Evolutionary conservation across 2,888 invertebrate genomes (phyloP).

Genomic region (Eupithecia subumbrata): DNA sequence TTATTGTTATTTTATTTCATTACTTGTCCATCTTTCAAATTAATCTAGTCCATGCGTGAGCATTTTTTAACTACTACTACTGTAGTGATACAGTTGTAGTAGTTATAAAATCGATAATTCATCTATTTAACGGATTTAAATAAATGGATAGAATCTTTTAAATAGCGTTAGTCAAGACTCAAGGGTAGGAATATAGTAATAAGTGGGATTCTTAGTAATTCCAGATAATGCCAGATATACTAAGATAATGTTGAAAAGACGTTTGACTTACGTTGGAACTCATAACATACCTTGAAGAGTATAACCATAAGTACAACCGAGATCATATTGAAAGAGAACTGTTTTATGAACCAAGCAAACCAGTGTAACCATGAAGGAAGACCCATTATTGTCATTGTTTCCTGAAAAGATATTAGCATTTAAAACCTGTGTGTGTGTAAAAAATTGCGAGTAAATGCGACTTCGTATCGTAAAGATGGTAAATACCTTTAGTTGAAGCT

Average conservation of each 20-base stretch:
- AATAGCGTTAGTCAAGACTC: not conserved
- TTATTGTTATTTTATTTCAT: not conserved
- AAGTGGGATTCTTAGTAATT: not conserved
- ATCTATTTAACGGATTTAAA: not conserved
- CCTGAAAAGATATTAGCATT: constrained; percentile 78
- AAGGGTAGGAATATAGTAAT: not conserved
- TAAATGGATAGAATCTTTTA: no score
- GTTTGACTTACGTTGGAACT: not conserved
- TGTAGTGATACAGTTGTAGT: not conserved
- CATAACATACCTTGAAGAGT: constrained; percentile 82
- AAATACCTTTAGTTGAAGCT: constrained; percentile 88
- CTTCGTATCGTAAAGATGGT: not conserved
- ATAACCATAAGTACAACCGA: constrained; percentile 86
- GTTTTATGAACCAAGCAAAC: constrained; percentile 94
- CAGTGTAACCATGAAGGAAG: constrained; percentile 93
- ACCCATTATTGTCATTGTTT: constrained; percentile 97
- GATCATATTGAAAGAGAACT: constrained; percentile 87
- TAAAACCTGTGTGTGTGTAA: not conserved
- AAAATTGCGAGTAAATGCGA: not conserved
- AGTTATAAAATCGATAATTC: not conserved
- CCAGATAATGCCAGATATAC: not conserved
- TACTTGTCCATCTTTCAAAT: not conserved
- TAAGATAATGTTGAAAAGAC: not conserved
- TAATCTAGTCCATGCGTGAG: not conserved
- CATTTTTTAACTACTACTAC: no score